A percentile compares a stretch with the other conserved stretches of the same genome.
Conservation (phyloP, 92 coral and sea anemone species). For the Zoanthus gigantus region DNA sequence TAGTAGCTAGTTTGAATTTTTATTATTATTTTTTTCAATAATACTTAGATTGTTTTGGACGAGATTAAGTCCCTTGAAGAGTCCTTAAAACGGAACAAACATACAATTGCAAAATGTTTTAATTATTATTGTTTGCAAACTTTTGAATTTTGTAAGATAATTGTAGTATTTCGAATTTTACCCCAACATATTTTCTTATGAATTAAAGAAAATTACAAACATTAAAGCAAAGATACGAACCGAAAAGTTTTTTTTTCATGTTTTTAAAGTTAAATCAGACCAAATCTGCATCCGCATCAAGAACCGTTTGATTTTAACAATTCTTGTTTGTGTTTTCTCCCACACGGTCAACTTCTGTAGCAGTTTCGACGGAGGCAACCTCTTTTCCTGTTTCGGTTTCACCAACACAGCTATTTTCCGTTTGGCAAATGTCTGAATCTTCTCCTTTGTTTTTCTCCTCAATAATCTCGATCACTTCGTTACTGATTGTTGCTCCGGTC, state of each 20-base stretch:
- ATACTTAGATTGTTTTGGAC: conserved; percentile 76
- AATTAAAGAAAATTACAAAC: too few species aligned
- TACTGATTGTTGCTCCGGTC: background rate
- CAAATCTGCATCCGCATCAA: too few species aligned
- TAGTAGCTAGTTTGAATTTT: too few species aligned
- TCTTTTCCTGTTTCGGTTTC: background rate
- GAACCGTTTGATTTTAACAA: background rate
- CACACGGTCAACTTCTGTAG: background rate
- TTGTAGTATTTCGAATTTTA: too few species aligned
- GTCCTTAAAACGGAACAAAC: conserved; percentile 71
- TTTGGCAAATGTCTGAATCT: background rate
- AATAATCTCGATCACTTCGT: background rate
- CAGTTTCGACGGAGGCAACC: background rate
- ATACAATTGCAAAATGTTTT: too few species aligned
- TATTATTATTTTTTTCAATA: too few species aligned
- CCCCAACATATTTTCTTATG: too few species aligned
- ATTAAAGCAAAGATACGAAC: too few species aligned
- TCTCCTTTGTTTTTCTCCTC: background rate
- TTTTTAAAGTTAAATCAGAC: too few species aligned
- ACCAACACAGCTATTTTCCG: background rate
- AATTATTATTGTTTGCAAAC: too few species aligned
- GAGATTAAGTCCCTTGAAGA: conserved; percentile 84
- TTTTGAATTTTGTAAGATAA: too few species aligned
- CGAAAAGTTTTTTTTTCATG: too few species aligned
- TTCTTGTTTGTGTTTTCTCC: conserved; percentile 1